phyloP scores from a whole-genome alignment of 1,140 invertebrate species.

The Dryas iulia region DNA sequence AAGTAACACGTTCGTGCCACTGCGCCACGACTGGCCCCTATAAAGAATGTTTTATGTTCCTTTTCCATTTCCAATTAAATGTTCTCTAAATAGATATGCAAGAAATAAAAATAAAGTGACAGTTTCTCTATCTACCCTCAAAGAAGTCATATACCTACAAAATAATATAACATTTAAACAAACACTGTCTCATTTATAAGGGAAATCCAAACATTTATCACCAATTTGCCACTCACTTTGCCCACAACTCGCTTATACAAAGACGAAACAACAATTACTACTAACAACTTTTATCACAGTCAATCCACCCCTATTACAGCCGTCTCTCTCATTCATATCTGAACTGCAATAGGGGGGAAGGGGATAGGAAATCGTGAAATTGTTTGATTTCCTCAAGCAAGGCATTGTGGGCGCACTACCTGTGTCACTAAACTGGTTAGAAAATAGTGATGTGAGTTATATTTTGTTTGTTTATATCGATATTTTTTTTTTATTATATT shows the following conservation, averaged over 20 bases:
- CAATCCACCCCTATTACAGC: slow-evolving; percentile 8
- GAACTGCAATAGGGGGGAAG: neutral
- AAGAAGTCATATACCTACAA: neutral
- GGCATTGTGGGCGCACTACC: slow-evolving; percentile 30
- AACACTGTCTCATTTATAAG: neutral
- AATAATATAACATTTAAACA: neutral
- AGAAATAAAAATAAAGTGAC: no score
- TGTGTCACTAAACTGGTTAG: slow-evolving; percentile 39
- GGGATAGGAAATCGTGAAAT: slow-evolving; percentile 23
- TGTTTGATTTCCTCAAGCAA: slow-evolving; percentile 38
- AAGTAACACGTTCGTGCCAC: no score
- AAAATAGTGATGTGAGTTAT: slow-evolving; percentile 16
- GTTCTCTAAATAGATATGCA: no score
- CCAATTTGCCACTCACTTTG: neutral
- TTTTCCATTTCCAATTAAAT: no score
- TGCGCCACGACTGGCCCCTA: no score
- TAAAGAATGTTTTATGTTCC: no score
- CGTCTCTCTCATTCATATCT: neutral
- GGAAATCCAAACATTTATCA: neutral
- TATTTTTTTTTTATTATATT: no score
- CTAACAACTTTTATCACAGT: slow-evolving; percentile 15
- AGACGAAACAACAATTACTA: slow-evolving; percentile 13
- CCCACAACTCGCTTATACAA: neutral
- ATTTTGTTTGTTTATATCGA: neutral
- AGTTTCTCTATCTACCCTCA: no score